A percentile compares a stretch with the other conserved stretches of the same genome.
These are phyloP conservation scores for Ceratina calcarata DNA, from an alignment of 1,140 invertebrate genomes.

Conservation along the genomic window DNA sequence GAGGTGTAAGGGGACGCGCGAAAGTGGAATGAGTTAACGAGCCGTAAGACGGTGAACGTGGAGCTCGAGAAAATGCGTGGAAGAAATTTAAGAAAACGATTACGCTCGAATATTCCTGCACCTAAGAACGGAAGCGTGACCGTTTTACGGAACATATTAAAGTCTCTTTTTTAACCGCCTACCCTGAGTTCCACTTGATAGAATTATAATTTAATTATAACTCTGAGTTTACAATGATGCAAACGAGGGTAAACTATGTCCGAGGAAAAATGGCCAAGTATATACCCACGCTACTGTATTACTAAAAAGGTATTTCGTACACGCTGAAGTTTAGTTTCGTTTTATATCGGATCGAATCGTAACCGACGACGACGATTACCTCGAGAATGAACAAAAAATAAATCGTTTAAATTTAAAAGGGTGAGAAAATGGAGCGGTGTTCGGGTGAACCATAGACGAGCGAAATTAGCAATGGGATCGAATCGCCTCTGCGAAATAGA, in stretches of 20 bases:
- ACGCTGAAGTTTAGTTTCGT: too few relatives aligned
- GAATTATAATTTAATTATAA: neutral
- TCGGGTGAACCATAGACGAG: neutral
- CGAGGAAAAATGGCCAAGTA: too few relatives aligned
- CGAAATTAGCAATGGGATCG: slow-evolving; percentile 33
- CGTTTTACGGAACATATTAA: too few relatives aligned
- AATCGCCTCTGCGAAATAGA: slow-evolving; percentile 8
- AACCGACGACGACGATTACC: too few relatives aligned
- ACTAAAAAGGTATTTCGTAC: too few relatives aligned
- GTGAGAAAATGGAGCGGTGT: neutral
- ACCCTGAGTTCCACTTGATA: neutral
- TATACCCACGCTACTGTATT: too few relatives aligned
- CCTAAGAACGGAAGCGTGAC: neutral
- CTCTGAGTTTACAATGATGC: too few relatives aligned
- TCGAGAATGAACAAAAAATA: neutral
- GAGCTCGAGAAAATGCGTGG: slow-evolving; percentile 26
- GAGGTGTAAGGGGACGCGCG: slow-evolving; percentile 57
- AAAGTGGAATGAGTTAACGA: slow-evolving; percentile 53
- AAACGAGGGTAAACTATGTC: too few relatives aligned
- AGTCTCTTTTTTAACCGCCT: too few relatives aligned
- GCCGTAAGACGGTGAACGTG: slow-evolving; percentile 40
- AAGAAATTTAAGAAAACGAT: slow-evolving; percentile 26
- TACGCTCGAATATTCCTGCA: slow-evolving; percentile 18
- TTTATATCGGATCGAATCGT: too few relatives aligned
- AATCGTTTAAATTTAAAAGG: neutral